phyloP scores from a whole-genome alignment of 2,797 vertebrate species.

The Rhinoraja longicauda region DNA sequence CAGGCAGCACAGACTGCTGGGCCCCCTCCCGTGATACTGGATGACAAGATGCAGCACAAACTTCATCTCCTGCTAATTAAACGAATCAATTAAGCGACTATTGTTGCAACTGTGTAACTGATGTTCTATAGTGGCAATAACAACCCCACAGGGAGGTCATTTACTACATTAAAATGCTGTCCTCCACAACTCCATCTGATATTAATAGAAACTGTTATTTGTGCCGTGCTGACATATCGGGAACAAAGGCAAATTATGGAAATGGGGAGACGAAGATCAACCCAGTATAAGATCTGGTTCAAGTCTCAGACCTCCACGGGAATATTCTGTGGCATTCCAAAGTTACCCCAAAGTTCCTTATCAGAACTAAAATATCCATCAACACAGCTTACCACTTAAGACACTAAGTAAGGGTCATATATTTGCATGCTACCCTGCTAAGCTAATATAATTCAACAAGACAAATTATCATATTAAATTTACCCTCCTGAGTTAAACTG shows the following conservation, averaged over 20 bases:
- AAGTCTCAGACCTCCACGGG: slow-evolving; percentile 84
- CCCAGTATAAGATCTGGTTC: slow-evolving; percentile 91
- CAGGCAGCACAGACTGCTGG: slow-evolving; percentile 53
- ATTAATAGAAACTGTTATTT: slow-evolving; percentile 98
- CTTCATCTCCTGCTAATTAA: slow-evolving; percentile 98
- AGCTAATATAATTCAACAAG: slow-evolving; percentile 82
- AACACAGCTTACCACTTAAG: slow-evolving; percentile 84
- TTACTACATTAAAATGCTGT: slow-evolving; percentile 85
- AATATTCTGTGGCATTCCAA: slow-evolving; percentile 85
- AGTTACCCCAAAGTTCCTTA: slow-evolving; percentile 95
- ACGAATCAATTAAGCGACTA: slow-evolving; percentile 98
- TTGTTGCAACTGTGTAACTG: slow-evolving; percentile 89
- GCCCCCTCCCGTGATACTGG: slow-evolving; percentile 63
- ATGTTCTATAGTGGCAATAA: slow-evolving; percentile 87
- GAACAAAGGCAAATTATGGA: slow-evolving; percentile 90
- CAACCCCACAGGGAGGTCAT: slow-evolving; percentile 84
- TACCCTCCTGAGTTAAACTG: slow-evolving; percentile 98
- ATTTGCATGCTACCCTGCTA: slow-evolving; percentile 97
- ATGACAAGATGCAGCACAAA: slow-evolving; percentile 78
- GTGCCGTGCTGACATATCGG: slow-evolving; percentile 94
- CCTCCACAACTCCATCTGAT: slow-evolving; percentile 90
- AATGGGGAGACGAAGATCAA: slow-evolving; percentile 82
- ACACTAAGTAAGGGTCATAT: slow-evolving; percentile 92
- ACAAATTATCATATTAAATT: slow-evolving; percentile 99
- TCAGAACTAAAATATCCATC: slow-evolving; percentile 84